These are phyloP conservation scores for Parauchenoglanis punctatus DNA, from an alignment of 2,797 vertebrate genomes.

Conservation along the genomic window DNA sequence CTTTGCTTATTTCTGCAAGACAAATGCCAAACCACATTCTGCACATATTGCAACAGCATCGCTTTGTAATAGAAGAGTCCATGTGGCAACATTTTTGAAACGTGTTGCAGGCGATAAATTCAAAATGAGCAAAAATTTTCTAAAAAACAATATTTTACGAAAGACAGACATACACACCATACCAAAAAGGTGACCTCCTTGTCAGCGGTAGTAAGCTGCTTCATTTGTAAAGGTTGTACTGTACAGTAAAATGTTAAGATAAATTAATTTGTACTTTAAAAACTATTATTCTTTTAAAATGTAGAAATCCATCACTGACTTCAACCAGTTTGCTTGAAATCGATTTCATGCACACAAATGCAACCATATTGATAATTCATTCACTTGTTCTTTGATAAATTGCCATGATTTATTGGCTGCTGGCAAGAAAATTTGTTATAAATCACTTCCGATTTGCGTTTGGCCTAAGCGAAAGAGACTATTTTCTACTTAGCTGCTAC, in stretches of 20 bases:
- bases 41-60: too few relatives aligned
- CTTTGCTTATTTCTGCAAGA: too few relatives aligned
- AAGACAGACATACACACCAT: too few relatives aligned
- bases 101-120: too few relatives aligned
- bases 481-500: background rate
- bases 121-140: too few relatives aligned
- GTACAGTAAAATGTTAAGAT: background rate
- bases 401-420: conserved; percentile 21
- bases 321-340: conserved; percentile 11
- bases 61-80: too few relatives aligned
- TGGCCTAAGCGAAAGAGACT: background rate
- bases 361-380: background rate
- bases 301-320: background rate
- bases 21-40: too few relatives aligned
- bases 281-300: background rate
- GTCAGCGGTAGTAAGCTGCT: background rate
- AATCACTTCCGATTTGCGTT: background rate
- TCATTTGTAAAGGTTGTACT: background rate
- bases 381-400: conserved; percentile 10
- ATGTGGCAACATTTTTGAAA: too few relatives aligned
- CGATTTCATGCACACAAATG: conserved; percentile 12
- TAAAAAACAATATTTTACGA: too few relatives aligned
- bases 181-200: too few relatives aligned
- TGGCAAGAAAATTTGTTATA: conserved; percentile 31
- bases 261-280: background rate